A percentile compares a stretch with the other conserved stretches of the same genome.
Evolutionary conservation across 2,888 invertebrate genomes (phyloP).

Genomic region (Pandemis corylana): DNA sequence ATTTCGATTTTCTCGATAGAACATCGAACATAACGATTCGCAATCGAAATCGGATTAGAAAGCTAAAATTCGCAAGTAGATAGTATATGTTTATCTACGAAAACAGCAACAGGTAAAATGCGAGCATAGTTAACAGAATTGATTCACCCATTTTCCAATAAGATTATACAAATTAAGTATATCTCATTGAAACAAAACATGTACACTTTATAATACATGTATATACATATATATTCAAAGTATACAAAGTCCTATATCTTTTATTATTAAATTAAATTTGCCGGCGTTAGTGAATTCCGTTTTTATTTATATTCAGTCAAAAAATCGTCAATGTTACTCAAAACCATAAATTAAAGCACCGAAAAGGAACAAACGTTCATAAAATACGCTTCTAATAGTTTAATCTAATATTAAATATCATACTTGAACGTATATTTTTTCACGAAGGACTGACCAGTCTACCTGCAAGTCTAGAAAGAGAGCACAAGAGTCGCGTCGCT

Average conservation of each 20-base stretch:
- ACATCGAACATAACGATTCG: no score
- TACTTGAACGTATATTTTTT: no score
- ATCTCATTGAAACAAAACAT: constrained; percentile 15
- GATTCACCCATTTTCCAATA: constrained; percentile 11
- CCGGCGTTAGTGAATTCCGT: neutral
- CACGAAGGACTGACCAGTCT: no score
- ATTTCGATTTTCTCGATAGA: no score
- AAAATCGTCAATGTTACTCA: neutral
- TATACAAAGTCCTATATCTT: neutral
- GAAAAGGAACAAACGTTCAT: constrained; percentile 23
- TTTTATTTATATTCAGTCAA: neutral
- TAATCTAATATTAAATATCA: neutral
- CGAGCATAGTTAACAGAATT: neutral
- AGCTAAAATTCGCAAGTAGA: no score
- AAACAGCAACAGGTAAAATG: neutral
- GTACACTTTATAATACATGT: no score
- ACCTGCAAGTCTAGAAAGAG: no score
- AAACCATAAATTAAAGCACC: constrained; percentile 30
- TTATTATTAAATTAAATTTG: neutral
- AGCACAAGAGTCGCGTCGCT: no score
- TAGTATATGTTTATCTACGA: neutral
- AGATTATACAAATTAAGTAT: constrained; percentile 18
- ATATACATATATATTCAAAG: neutral
- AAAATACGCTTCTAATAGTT: neutral
- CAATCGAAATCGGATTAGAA: no score